Percentiles rank a stretch among this genome's conserved stretches.
Conservation (phyloP, 1,140 invertebrate species). For the Cherax quadricarinatus region DNA sequence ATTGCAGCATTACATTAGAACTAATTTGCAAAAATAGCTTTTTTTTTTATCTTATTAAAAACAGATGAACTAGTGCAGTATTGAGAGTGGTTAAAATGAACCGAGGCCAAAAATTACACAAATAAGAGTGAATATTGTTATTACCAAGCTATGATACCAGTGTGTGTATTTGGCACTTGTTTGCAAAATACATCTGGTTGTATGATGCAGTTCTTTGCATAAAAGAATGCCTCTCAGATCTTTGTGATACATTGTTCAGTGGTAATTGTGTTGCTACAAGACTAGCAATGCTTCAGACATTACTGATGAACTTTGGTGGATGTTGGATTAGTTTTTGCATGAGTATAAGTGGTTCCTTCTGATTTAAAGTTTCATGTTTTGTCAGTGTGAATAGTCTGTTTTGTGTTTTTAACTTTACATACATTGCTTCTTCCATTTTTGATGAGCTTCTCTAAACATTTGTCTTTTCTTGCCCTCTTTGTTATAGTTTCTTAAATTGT, state of each 20-base stretch:
- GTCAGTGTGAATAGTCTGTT: background rate
- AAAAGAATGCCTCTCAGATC: background rate
- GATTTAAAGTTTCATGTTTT: background rate
- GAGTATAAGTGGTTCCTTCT: background rate
- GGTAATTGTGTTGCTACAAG: background rate
- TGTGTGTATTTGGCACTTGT: background rate
- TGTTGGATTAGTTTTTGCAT: background rate
- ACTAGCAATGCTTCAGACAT: background rate
- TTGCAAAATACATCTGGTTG: background rate
- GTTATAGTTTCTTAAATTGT: background rate
- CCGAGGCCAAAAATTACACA: background rate
- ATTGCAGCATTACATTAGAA: background rate
- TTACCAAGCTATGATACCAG: background rate
- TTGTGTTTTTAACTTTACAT: background rate
- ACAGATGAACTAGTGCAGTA: background rate
- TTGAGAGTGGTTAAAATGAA: background rate
- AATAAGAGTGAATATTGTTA: background rate
- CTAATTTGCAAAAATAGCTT: background rate
- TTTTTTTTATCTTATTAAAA: background rate
- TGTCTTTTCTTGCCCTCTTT: background rate
- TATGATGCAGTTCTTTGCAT: background rate
- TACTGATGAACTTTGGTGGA: background rate
- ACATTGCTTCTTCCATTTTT: background rate
- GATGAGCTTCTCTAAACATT: background rate
- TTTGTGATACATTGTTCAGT: background rate